Evolutionary conservation across 2,888 invertebrate genomes (phyloP), one percentile per base, ranked within the genome.

Genomic region (Rhorus exstirpatorius): DNA sequence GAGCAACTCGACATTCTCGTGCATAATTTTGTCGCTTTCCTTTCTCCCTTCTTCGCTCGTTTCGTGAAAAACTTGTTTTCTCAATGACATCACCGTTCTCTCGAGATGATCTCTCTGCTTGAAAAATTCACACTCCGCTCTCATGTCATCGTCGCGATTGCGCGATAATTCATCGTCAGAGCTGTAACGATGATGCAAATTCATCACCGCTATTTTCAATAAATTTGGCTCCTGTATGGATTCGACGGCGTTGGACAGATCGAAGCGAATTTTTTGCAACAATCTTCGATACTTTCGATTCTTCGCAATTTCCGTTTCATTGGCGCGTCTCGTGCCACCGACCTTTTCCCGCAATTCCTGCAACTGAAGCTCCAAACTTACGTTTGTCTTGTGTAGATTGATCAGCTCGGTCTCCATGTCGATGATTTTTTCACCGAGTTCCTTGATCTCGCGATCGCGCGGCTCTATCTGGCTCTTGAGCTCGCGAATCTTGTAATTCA

Each of bases 401-500:
- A 97, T 96, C 89, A 98, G 93, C 87, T 98, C 97, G 53, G 95
- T 95, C 91, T 98, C 97, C 96, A 98, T 96, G 93, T 96, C 96
- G 61, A 94, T 94, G 67, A 97, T 97, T 91, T 97, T 97, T 82
- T 96, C 95, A 88, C 97, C 96, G 93, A 97, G 96, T 86, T 96
- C 96, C 91, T 96, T 96, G 86, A 98, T 98, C 89, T 97, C 97
- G 84, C 96, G 95, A 90, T 98, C 97, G 86, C 96, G 95, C 0
- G 98, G 98, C 90, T 97, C 97, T 89, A 98, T 97, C 93, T 96
- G 95, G 89, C 96, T 96, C 91, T 97, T 97, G 21, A 98, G 92
- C 89, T 98, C 98, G 35, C 96, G 96, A 79, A 98, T 97, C 93
- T 98, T 98, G 91, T 97, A 97, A 89, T 97, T 97, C 38, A 98